These are phyloP conservation scores for Gallinago jamesoni DNA, from an alignment of 2,113 vertebrate species.

Conservation along the genomic window DNA sequence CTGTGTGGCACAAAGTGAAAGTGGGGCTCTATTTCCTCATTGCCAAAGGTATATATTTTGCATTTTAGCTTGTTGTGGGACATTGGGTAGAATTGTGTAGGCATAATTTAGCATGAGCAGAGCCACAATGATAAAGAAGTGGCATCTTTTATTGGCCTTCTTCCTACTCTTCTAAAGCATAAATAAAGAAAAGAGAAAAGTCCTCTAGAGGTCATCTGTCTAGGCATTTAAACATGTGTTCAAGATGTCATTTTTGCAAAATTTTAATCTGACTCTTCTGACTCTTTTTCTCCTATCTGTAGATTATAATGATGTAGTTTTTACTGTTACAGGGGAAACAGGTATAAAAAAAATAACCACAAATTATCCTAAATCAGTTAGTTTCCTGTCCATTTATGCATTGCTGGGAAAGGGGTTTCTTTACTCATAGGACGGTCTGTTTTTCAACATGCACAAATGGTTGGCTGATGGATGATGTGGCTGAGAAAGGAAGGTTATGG, in stretches of 20 bases:
- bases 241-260: neutral
- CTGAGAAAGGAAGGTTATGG: neutral
- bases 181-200: neutral
- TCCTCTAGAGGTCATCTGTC: neutral
- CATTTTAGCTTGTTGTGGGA: neutral
- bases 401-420: neutral
- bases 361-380: neutral
- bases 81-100: fast-evolving
- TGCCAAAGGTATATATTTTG: neutral
- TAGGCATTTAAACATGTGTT: neutral
- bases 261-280: neutral
- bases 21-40: neutral
- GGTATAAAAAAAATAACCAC: neutral
- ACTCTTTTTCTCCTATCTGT: neutral
- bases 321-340: neutral
- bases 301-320: neutral
- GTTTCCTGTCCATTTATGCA: neutral
- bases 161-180: neutral
- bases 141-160: fast-evolving
- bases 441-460: neutral
- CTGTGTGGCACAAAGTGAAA: neutral
- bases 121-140: neutral
- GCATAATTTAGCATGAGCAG: neutral
- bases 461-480: neutral
- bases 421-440: neutral